These are phyloP conservation scores for Xiphorhynchus elegans DNA, from an alignment of 2,113 vertebrate genomes.

Conservation along the genomic window DNA sequence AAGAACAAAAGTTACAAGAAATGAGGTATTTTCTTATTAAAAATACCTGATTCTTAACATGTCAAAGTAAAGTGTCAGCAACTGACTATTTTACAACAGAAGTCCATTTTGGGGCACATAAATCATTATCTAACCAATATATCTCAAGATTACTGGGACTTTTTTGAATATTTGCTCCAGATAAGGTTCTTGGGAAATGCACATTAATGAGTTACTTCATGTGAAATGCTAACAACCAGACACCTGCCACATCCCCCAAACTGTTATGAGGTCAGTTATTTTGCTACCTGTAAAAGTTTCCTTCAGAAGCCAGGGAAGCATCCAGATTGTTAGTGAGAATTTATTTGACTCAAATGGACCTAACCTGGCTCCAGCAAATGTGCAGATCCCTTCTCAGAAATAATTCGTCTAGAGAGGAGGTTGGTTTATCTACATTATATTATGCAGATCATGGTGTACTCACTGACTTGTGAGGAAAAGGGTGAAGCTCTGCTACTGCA, in stretches of 20 bases:
- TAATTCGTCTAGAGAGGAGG: background rate
- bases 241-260: background rate
- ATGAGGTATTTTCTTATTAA: background rate
- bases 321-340: background rate
- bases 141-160: background rate
- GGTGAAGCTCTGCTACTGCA: background rate
- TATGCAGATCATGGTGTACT: background rate
- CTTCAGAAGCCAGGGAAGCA: background rate
- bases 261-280: background rate
- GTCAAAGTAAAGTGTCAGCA: background rate
- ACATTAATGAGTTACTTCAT: background rate
- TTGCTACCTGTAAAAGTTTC: background rate
- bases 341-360: background rate
- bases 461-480: background rate
- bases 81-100: background rate
- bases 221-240: background rate
- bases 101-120: background rate
- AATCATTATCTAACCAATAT: background rate
- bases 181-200: background rate
- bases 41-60: background rate
- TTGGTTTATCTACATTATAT: background rate
- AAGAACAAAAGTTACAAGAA: background rate
- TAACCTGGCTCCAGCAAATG: background rate
- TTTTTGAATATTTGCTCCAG: background rate
- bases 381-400: background rate